Evolutionary conservation across 2,888 invertebrate species (phyloP), one percentile per base, ranked within the genome.

Genomic region (Diploptera punctata): DNA sequence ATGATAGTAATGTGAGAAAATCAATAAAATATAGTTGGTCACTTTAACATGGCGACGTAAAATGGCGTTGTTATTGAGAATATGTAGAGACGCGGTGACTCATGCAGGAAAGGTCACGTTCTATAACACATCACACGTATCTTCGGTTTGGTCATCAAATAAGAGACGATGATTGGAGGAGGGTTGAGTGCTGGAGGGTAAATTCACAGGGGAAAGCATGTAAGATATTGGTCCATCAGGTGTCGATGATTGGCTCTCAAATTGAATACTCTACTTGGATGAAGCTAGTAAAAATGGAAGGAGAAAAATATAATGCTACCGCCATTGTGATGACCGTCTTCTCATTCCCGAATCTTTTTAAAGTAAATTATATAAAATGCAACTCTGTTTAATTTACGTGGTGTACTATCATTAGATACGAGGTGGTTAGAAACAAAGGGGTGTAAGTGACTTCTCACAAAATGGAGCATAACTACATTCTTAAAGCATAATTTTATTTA

Each of bases 171-270:
- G 68, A 68, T 54, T 54, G 52, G 38, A 38, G 44, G 52, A 52
- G 54, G 68, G 31, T 29, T 2, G 24, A 1, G 57, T 10, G 1
- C 26, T 57, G 31, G n/a, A 57, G 57, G 57, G 57, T 57, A 29
- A 19, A 29, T 57, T 21, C 57, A 57, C 57, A 65, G 65, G 47
- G 47, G 65, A 65, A 44, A 38, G 29, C 44, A 43, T 65, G 44
- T 26, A 65, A 65, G 65, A 65, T 65, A 65, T 65, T 65, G 65
- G 47, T 65, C 65, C 65, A 65, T 65, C 65, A 65, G 65, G 65
- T 65, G 65, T 47, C 65, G 47, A 65, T 65, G 65, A 65, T 65
- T 65, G 65, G 65, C 65, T 65, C 65, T 65, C 65, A 65, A 65
- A 65, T 65, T 65, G 65, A 47, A 65, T 65, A 47, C 65, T 65